phyloP scores from a whole-genome alignment of 2,113 vertebrate genomes.

The Pluvianellus socialis region DNA sequence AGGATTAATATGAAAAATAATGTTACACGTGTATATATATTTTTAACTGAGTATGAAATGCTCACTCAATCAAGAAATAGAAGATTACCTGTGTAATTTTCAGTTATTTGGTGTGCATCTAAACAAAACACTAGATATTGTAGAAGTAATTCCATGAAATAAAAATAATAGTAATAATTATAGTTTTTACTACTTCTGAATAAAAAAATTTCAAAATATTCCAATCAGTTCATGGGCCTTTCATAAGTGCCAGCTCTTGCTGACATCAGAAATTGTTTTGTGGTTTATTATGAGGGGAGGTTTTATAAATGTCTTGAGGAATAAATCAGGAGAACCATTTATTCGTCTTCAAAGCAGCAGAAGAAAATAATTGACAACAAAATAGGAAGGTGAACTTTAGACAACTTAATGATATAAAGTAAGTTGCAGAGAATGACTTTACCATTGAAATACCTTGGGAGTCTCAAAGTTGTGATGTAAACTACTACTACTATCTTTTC shows the following conservation, averaged over 20 bases:
- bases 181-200: background rate
- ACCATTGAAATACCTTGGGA: background rate
- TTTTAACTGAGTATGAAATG: background rate
- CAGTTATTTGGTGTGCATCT: background rate
- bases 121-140: background rate
- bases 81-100: background rate
- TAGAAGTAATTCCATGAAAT: background rate
- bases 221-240: background rate
- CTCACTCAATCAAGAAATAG: background rate
- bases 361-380: slow-evolving; percentile 12
- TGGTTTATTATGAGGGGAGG: background rate
- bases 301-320: background rate
- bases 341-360: background rate
- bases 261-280: background rate
- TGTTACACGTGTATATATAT: fast-evolving
- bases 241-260: background rate
- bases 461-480: background rate
- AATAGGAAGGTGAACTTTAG: background rate
- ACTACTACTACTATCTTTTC: background rate
- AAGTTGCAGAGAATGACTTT: background rate
- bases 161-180: background rate
- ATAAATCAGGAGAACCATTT: slow-evolving; percentile 14
- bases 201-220: background rate
- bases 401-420: background rate
- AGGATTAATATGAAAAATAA: background rate